Evolutionary conservation across 1,140 invertebrate genomes (phyloP), one percentile per base, ranked within the genome.

Genomic region (Euglossa dilemma): DNA sequence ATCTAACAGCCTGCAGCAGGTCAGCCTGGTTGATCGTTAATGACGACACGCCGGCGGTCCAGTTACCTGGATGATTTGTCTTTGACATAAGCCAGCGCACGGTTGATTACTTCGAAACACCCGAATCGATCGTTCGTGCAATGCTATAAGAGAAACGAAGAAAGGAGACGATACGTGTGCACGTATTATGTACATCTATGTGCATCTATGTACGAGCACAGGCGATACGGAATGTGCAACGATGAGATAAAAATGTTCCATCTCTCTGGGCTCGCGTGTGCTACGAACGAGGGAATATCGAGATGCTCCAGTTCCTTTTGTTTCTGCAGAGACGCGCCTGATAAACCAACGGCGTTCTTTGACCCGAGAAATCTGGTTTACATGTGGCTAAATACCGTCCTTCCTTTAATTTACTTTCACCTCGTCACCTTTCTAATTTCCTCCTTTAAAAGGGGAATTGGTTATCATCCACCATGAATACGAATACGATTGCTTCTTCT

Each of bases 221-320:
- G 8, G 6, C 20, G 64, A 78, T 70, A 69, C 36, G 18, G 56
- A 54, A 64, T 28, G 52, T 14, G 45, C 70, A 81, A 75, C 52
- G 43, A 11, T 45, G 66, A 11, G 71, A 74, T 54, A 73, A 73
- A 80, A 73, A 80, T 64, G 67, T 80, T 69, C 64, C 75, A 54
- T 59, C 43, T 57, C 43, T 57, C 25, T 28, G 14, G 23, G 9
- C 6, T 36, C 16, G 8, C 12, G 47, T 23, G 25, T 20, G 71
- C 54, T 8, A 47, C 56, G 43, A 47, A 80, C 69, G 23, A 25
- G 59, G 50, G 52, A 61, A 54, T 54, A 80, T 80, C 78, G 69
- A 64, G 78, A 80, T 63, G 78, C 47, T 80, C 69, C 78, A 80
- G 78, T 80, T 80, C 23, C 77, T 61, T 67, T 61, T 70, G 59